Evolutionary conservation across 2,888 invertebrate species (phyloP).

Genomic region (Siphlonurus alternatus): DNA sequence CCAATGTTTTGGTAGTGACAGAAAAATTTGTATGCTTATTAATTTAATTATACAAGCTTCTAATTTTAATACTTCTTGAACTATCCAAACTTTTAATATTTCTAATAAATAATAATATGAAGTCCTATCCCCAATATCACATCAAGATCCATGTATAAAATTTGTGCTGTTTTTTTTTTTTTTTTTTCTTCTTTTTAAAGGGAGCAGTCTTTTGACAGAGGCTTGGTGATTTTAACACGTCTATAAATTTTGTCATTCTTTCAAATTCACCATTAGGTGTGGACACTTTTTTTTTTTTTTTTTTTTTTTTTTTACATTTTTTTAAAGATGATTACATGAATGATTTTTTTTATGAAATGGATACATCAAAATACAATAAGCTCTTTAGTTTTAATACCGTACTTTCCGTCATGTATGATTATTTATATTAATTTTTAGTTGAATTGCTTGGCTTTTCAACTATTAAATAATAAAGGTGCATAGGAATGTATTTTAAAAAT

Average conservation of each 20-base stretch:
- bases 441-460: not conserved
- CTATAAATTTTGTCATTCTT: not conserved
- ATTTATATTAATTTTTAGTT: not conserved
- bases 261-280: not conserved
- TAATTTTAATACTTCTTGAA: too few species aligned
- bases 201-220: not conserved
- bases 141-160: too few species aligned
- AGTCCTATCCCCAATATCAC: too few species aligned
- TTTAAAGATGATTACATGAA: not conserved
- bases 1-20: too few species aligned
- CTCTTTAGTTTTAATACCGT: slow-evolving; percentile 3
- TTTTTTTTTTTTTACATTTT: too few species aligned
- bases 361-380: slow-evolving; percentile 2
- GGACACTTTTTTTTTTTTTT: too few species aligned
- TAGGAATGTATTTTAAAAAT: not conserved
- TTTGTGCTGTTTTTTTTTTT: too few species aligned
- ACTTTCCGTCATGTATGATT: not conserved
- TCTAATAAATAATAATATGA: too few species aligned
- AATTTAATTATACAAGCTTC: too few species aligned
- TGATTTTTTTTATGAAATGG: not conserved
- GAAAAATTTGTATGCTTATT: too few species aligned
- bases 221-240: not conserved
- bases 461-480: too few species aligned
- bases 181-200: not conserved
- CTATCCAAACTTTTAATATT: too few species aligned